Conservation (phyloP, 2,113 vertebrate species). For the Phoenicopterus ruber region DNA sequence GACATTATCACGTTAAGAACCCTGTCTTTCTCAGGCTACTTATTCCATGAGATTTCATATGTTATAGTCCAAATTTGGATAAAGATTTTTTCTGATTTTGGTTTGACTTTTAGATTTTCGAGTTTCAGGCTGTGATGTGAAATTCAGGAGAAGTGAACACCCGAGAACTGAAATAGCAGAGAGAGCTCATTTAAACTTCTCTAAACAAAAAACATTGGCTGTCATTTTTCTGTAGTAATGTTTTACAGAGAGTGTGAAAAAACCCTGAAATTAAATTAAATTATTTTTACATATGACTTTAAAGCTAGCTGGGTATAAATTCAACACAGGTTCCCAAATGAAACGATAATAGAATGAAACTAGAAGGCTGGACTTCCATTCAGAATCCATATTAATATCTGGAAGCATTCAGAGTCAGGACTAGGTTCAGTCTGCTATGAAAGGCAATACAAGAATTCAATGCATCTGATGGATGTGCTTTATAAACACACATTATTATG, state of each 20-base stretch:
- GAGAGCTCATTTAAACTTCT: not conserved
- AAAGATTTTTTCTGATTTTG: not conserved
- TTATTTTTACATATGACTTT: not conserved
- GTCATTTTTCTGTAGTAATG: not conserved
- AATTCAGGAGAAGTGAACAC: not conserved
- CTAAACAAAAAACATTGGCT: not conserved
- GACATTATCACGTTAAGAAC: not conserved
- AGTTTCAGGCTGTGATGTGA: not conserved
- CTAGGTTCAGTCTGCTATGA: not conserved
- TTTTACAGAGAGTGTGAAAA: not conserved
- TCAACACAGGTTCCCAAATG: not conserved
- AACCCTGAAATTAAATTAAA: not conserved
- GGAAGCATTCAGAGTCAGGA: not conserved
- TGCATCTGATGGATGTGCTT: not conserved
- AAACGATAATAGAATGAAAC: not conserved
- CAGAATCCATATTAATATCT: not conserved
- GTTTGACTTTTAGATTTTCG: not conserved
- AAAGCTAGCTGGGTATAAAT: not conserved
- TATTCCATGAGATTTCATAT: not conserved
- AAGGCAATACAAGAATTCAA: not conserved
- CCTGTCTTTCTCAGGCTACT: not conserved
- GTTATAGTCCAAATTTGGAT: not conserved
- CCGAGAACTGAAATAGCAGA: not conserved
- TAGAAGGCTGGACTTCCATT: not conserved
- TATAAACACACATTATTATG: not conserved